Evolutionary conservation across 35 echinoderm and acorn worm species (phyloP).

Genomic region (Ophiothrix spiculata): DNA sequence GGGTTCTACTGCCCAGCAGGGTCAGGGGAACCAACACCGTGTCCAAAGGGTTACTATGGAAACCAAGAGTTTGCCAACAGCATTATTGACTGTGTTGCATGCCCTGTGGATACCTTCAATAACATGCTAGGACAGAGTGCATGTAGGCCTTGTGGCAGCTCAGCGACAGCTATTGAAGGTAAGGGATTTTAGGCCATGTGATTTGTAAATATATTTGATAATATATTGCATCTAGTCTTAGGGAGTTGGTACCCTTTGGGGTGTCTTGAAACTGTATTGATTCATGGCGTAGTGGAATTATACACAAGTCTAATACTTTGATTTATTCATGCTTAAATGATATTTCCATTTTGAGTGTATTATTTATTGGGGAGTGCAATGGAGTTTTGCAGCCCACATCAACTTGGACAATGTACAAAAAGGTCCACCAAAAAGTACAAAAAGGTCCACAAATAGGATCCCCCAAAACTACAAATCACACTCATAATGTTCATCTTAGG

Average conservation of each 20-base stretch:
- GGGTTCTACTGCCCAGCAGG: slow-evolving; percentile 88
- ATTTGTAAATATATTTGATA: neutral
- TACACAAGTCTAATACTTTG: neutral
- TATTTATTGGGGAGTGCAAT: neutral
- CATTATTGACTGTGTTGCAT: slow-evolving; percentile 51
- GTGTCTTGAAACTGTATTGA: no score
- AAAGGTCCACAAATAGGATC: no score
- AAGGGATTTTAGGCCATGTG: neutral
- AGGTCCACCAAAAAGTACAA: no score
- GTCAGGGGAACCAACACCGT: slow-evolving; percentile 48
- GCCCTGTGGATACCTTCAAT: slow-evolving; percentile 86
- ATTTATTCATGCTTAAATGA: neutral
- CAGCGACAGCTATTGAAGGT: slow-evolving; percentile 59
- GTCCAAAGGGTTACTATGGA: slow-evolving; percentile 68
- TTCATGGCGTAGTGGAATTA: no score
- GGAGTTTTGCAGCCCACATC: no score
- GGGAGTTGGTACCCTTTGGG: no score
- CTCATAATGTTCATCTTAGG: no score
- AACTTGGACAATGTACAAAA: no score
- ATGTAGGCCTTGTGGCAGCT: slow-evolving; percentile 92
- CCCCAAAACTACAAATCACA: no score
- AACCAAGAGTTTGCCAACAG: slow-evolving; percentile 47
- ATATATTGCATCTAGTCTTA: no score
- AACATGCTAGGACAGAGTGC: slow-evolving; percentile 84
- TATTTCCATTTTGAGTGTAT: neutral